Evolutionary conservation across 2,113 vertebrate genomes (phyloP), one percentile per base, ranked within the genome.

Genomic region (Tetrao urogallus): DNA sequence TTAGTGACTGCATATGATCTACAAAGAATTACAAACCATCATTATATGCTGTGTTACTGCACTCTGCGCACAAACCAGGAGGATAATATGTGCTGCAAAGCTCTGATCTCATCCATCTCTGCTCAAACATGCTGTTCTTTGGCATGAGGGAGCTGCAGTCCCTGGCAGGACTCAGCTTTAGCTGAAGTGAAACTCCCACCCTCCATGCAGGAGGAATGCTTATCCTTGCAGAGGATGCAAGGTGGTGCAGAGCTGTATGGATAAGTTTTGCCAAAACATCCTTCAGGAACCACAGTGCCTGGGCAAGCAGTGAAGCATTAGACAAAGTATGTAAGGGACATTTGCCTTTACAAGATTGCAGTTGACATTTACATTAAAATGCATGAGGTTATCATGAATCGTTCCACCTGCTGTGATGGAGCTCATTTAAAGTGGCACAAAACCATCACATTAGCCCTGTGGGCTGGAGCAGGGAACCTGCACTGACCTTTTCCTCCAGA

Each of bases 341-440:
- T 57, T 77, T 86, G 84, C 47, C 83, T 91, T 88, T 65, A 81
- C 67, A 50, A 84, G 65, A 93, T 66, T 83, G 45, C 76, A 84
- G 80, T 8, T 84, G 79, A 86, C 80, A 75, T 84, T 86, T n/a
- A 56, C n/a, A 86, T 93, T 94, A 93, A 94, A 94, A 96, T 91
- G 61, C 70, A 91, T 76, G 91, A 91, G 57, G 57, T 82, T 86
- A 58, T 57, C 32, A 21, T 6, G 70, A 92, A 88, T 66, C 0
- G 2, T 63, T 95, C 92, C 83, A 84, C 79, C 93, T 75, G 85
- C 84, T 78, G 76, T 34, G 88, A 90, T 2, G 10, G 79, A 91
- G 60, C 82, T 94, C 77, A 43, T 75, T 94, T 75, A 57, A 94
- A 89, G 85, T 54, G 70, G 80, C 76, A 88, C 82, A 69, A 83